Base-by-base conservation (phyloP, 53 echinoderm and acorn worm species). In the Pentamera pediparva region DNA sequence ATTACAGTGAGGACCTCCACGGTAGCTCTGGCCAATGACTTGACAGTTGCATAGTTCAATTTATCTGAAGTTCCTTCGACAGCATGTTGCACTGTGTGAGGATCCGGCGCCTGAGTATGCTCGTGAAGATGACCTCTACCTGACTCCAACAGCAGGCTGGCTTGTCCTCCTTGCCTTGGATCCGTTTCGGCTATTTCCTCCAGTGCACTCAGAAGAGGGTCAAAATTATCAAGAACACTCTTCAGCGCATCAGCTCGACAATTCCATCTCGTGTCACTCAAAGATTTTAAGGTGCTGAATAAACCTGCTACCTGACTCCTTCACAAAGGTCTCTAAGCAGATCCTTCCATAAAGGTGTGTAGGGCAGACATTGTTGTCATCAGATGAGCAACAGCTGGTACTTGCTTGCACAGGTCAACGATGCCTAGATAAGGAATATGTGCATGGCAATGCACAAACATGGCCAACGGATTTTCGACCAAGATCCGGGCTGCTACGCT, bases 371-470 rank as follows among this genome's bases (percentile, higher is more conserved):
- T 65, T 65, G 67, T 65, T 43, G 67, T 65, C 67, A 41, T 65
- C 24, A 65, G 45, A 65, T 65, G 45, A 39, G 20, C 45, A 12
- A 65, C 67, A 65, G 67, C 67, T 11, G 67, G 27, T 22, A 65
- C 45, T 65, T 65, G 30, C 21, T 10, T 62, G 53, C 63, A 77
- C 27, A 62, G 18, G 34, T 62, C 62, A 4, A 20, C 47, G 19
- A 77, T 39, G 33, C 48, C 43, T 3, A 77, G 39, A 24, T 77
- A 31, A 1, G 48, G 49, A 59, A 62, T 77, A 49, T 77, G 77
- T 62, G 77, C 77, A 47, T 32, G 50, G 29, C 63, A 77, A 48
- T 77, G 77, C 7, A 62, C 25, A 25, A 49, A 77, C 24, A 62
- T 48, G 18, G 77, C 77, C 10, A 34, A 2, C 17, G 62, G 50